These are phyloP conservation scores for Prorops nasuta DNA, from an alignment of 1,140 invertebrate genomes.

Conservation along the genomic window DNA sequence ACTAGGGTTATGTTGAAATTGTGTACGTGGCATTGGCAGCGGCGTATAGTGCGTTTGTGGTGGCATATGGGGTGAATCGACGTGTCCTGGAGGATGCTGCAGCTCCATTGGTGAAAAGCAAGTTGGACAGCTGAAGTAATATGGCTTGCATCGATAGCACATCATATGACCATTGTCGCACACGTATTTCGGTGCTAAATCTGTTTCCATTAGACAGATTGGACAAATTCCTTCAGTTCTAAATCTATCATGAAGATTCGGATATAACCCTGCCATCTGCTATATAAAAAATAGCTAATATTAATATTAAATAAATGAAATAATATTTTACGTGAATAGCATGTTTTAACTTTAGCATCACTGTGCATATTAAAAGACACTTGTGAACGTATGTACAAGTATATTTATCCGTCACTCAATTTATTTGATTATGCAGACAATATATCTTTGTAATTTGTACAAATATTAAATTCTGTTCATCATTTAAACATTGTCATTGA, in stretches of 20 bases:
- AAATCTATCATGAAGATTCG: constrained; percentile 37
- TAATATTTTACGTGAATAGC: too few relatives aligned
- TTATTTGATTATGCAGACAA: too few relatives aligned
- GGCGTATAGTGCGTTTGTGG: constrained; percentile 23
- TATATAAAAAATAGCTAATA: too few relatives aligned
- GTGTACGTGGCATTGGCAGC: constrained; percentile 21
- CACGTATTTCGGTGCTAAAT: constrained; percentile 25
- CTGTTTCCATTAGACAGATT: constrained; percentile 43
- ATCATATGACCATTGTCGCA: constrained; percentile 37
- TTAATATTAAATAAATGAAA: too few relatives aligned
- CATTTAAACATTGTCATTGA: too few relatives aligned
- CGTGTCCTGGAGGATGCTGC: constrained; percentile 13
- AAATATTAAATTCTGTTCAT: too few relatives aligned
- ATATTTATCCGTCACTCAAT: too few relatives aligned
- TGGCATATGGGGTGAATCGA: constrained; percentile 7
- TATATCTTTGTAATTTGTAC: too few relatives aligned
- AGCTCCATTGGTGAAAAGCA: constrained; percentile 28
- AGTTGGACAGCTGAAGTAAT: constrained; percentile 39
- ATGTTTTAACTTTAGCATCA: too few relatives aligned
- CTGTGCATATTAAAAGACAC: too few relatives aligned
- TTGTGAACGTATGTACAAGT: too few relatives aligned
- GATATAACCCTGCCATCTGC: too few relatives aligned
- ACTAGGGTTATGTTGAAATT: constrained; percentile 16
- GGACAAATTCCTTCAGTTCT: constrained; percentile 39
- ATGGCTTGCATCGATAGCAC: constrained; percentile 44